A percentile compares a stretch with the other conserved stretches of the same genome.
Conservation (phyloP, 2,797 vertebrate species). For the Sylvia borin region DNA sequence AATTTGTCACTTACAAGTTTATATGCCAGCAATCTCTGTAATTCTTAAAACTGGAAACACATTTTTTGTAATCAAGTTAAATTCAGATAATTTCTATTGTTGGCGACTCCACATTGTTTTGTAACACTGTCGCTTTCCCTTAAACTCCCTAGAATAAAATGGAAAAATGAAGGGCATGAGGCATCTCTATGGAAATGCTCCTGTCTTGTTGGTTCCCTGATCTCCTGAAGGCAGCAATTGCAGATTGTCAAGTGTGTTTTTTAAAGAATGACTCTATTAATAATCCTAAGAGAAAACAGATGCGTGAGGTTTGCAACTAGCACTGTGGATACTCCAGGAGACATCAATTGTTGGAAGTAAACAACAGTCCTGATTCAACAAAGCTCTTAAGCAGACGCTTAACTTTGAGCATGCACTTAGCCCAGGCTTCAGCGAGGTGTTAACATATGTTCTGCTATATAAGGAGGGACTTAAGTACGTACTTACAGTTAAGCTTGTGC, state of each 20-base stretch:
- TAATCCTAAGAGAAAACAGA: conserved; percentile 35
- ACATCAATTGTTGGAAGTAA: conserved; percentile 57
- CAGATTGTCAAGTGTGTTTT: background rate
- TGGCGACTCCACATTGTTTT: background rate
- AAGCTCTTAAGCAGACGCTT: conserved; percentile 61
- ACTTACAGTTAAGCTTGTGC: conserved; percentile 67
- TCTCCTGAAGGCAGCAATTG: background rate
- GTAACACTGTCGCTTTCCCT: background rate
- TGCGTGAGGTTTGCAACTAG: background rate
- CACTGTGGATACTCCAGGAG: conserved; percentile 25
- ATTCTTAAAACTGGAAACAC: background rate
- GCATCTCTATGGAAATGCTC: background rate
- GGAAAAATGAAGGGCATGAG: background rate
- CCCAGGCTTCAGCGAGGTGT: conserved; percentile 13
- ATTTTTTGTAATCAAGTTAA: background rate
- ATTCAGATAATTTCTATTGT: background rate
- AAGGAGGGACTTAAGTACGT: conserved; percentile 67
- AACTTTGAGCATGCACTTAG: conserved; percentile 66
- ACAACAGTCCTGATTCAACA: conserved; percentile 54
- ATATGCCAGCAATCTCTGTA: background rate
- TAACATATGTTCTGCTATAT: conserved; percentile 64
- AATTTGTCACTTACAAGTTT: background rate
- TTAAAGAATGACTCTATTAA: conserved; percentile 8
- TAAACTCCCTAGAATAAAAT: background rate
- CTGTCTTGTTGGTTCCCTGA: background rate